Conservation (phyloP, 2,888 invertebrate species). For the Arge pagana region DNA sequence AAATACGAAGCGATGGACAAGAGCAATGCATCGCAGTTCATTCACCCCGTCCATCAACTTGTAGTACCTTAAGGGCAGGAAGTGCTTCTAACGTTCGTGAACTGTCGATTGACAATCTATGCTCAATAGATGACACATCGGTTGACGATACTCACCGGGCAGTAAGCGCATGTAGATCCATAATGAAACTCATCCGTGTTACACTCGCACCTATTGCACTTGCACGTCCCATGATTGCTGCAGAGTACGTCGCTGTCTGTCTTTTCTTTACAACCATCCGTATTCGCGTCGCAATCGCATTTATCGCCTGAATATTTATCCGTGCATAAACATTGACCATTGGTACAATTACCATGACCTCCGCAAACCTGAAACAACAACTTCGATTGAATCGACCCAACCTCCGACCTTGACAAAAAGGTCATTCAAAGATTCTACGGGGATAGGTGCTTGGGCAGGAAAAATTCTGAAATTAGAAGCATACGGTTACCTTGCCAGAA, state of each 20-base stretch:
- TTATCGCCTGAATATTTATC: conserved; percentile 65
- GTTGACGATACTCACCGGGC: conserved; percentile 59
- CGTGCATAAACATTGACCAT: conserved; percentile 67
- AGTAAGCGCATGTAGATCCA: conserved; percentile 72
- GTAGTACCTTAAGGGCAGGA: too few species aligned
- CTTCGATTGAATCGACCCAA: too few species aligned
- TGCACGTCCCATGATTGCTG: conserved; percentile 70
- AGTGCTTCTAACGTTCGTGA: too few species aligned
- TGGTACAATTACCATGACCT: conserved; percentile 69
- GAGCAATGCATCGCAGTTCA: too few species aligned
- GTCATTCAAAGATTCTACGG: too few species aligned
- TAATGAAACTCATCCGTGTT: conserved; percentile 60
- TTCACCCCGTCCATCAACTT: too few species aligned
- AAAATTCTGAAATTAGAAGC: too few species aligned
- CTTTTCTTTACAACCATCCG: conserved; percentile 58
- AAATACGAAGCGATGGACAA: too few species aligned
- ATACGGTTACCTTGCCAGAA: too few species aligned
- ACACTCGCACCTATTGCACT: conserved; percentile 73
- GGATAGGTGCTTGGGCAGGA: too few species aligned
- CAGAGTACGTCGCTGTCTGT: conserved; percentile 59
- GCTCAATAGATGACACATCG: background rate
- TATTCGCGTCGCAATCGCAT: conserved; percentile 66
- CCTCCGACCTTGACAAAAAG: too few species aligned
- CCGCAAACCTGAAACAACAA: conserved; percentile 13
- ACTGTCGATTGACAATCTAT: too few species aligned